These are phyloP conservation scores for Hydrozoanthus tunicans DNA, from an alignment of 64 coral and sea anemone species.

Conservation along the genomic window DNA sequence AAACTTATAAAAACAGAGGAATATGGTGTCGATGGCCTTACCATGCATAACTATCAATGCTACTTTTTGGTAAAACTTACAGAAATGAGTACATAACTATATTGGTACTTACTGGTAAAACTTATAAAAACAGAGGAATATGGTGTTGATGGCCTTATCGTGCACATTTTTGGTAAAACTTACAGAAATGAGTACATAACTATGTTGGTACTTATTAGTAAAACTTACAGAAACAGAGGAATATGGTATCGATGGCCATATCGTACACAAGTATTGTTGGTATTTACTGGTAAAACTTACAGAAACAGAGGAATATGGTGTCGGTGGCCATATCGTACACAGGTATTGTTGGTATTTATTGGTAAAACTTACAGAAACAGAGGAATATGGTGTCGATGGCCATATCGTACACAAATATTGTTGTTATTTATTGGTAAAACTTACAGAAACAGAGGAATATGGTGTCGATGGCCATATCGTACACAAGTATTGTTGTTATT, in stretches of 20 bases:
- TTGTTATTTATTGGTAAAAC: too few species aligned
- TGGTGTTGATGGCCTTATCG: background rate
- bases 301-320: background rate
- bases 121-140: constrained; percentile 88
- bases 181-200: background rate
- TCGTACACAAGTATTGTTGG: background rate
- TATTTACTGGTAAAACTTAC: background rate
- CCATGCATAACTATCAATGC: too few species aligned
- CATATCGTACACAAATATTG: too few species aligned
- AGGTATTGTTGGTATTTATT: background rate
- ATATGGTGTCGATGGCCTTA: background rate
- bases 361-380: background rate
- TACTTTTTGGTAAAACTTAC: background rate
- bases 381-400: too few species aligned
- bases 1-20: background rate
- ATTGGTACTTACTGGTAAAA: background rate
- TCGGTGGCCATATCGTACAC: background rate
- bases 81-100: background rate
- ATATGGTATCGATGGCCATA: background rate
- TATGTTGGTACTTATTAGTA: background rate
- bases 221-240: background rate
- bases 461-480: too few species aligned
- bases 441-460: too few species aligned
- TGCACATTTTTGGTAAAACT: background rate
- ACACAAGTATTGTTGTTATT: background rate